phyloP scores from a whole-genome alignment of 2,113 vertebrate species.

The Myanophis thanlyinensis region DNA sequence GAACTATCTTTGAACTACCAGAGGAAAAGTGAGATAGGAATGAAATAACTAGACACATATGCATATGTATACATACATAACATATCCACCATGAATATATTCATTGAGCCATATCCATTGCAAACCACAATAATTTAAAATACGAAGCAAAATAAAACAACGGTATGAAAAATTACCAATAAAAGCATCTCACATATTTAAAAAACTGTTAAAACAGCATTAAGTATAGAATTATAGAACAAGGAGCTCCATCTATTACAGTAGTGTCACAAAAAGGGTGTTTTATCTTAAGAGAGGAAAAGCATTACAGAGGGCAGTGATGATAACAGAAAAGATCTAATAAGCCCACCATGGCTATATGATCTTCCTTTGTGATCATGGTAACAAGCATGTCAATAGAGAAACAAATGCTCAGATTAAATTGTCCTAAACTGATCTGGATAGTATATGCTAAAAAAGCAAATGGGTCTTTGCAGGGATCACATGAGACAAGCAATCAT shows the following conservation, averaged over 20 bases:
- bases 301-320: not conserved
- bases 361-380: not conserved
- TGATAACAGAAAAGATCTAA: not conserved
- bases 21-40: not conserved
- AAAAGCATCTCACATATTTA: not conserved
- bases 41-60: not conserved
- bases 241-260: not conserved
- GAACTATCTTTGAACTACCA: not conserved
- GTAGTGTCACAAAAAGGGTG: not conserved
- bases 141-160: not conserved
- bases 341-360: not conserved
- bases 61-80: not conserved
- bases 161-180: not conserved
- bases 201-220: not conserved
- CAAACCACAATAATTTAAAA: not conserved
- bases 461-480: not conserved
- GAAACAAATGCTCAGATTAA: not conserved
- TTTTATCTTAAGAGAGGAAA: not conserved
- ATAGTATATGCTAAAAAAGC: not conserved
- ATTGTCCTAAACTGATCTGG: not conserved
- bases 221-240: not conserved
- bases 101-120: not conserved
- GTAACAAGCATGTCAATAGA: not conserved
- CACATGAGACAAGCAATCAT: not conserved
- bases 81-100: not conserved